Conservation (phyloP, 92 coral and sea anemone species). For the Epizoanthus stellaris region DNA sequence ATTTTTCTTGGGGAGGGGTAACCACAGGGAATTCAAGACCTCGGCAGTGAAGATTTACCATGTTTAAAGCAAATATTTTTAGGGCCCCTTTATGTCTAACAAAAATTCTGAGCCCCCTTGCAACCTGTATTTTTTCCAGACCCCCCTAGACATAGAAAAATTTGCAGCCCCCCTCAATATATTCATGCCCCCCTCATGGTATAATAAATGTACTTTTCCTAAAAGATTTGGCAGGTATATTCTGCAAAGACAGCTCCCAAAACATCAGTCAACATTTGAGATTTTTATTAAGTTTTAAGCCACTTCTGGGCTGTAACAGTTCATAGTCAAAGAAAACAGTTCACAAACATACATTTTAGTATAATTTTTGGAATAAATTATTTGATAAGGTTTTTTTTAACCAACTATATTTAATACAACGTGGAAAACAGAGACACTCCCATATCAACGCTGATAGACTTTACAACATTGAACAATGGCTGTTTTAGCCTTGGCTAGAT, state of each 20-base stretch:
- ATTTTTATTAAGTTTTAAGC: constrained; percentile 40
- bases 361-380: constrained; percentile 48
- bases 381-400: constrained; percentile 37
- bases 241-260: neutral
- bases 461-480: neutral
- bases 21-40: too few relatives aligned
- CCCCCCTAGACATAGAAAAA: too few relatives aligned
- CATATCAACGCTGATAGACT: neutral
- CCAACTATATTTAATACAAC: constrained; percentile 51
- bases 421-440: constrained; percentile 4
- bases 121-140: too few relatives aligned
- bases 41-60: too few relatives aligned
- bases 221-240: too few relatives aligned
- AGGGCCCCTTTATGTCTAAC: too few relatives aligned
- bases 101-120: too few relatives aligned
- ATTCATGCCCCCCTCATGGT: too few relatives aligned
- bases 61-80: too few relatives aligned
- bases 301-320: constrained; percentile 39
- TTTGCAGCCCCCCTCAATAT: too few relatives aligned
- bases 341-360: constrained; percentile 44
- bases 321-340: constrained; percentile 44
- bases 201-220: too few relatives aligned
- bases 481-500: neutral
- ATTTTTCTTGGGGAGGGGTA: too few relatives aligned
- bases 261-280: constrained; percentile 4